phyloP scores from a whole-genome alignment of 2,888 invertebrate species.

The Agrilus cyanescens region DNA sequence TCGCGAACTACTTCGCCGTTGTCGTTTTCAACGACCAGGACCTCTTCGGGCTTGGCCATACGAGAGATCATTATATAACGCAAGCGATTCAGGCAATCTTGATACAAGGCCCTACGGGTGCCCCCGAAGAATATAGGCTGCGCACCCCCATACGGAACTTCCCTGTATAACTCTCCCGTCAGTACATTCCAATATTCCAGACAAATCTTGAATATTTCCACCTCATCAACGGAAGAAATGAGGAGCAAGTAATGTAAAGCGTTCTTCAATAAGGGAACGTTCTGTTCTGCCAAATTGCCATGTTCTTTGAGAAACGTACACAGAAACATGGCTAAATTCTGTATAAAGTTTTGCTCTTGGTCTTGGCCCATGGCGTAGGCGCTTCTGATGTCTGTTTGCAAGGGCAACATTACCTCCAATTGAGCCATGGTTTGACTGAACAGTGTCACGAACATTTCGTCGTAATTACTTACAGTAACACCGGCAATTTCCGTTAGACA shows the following conservation, averaged over 20 bases:
- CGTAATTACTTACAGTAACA: constrained; percentile 80
- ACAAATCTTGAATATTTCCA: constrained; percentile 99
- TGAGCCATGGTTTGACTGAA: constrained; percentile 89
- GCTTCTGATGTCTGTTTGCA: constrained; percentile 82
- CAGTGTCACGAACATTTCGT: constrained; percentile 81
- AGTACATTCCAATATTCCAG: constrained; percentile 97
- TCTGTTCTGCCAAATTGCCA: constrained; percentile 75
- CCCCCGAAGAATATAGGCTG: constrained; percentile 26
- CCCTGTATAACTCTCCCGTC: constrained; percentile 84
- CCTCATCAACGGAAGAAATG: constrained; percentile 97
- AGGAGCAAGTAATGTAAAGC: constrained; percentile 78
- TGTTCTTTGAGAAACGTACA: constrained; percentile 96
- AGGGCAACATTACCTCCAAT: constrained; percentile 82
- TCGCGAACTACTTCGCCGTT: constrained; percentile 98
- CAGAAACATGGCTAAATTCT: constrained; percentile 93
- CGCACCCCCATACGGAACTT: constrained; percentile 47
- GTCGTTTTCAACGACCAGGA: constrained; percentile 98
- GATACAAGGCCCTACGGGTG: constrained; percentile 59
- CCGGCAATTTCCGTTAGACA: constrained; percentile 97
- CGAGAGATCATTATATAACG: constrained; percentile 97
- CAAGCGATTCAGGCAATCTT: constrained; percentile 73
- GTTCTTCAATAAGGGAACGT: constrained; percentile 66
- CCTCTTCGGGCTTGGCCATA: constrained; percentile 99
- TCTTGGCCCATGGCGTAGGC: constrained; percentile 91
- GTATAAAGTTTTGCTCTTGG: constrained; percentile 97